Base-by-base conservation (phyloP, 2,797 vertebrate species). In the Poeciliopsis paucimaculata region DNA sequence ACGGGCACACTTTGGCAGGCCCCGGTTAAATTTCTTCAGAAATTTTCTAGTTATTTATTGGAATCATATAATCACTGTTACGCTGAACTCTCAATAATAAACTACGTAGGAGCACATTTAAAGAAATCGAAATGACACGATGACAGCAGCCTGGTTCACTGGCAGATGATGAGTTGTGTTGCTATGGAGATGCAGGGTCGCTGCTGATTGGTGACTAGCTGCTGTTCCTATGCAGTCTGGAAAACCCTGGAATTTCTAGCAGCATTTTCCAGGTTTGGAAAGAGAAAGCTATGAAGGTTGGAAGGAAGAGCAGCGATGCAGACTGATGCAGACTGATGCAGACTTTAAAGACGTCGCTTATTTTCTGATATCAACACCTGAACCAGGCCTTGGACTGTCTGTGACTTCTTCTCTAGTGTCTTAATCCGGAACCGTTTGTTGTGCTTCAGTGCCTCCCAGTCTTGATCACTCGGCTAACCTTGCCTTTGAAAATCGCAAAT, bases 401-500 rank as follows among this genome's bases (percentile, higher is more conserved):
- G 18, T 16, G 57, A 81, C 31, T 53, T 46, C 34, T 41, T 66
- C 66, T 26, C 2, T 7, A 78, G 28, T 57, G 82, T 74, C 77
- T 83, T 45, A 31, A 11, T 51, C 28, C 28, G 71, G 10, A 15
- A 46, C 53, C 36, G 72, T 47, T 55, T 43, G 15, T 26, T n/a
- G 77, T 76, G 41, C 39, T 57, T 68, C 57, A 6, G 0, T 20
- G 43, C 68, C 26, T 73, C 49, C 55, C 23, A n/a, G 20, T 80
- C 36, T 72, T 85, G 72, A 87, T 78, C 77, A 86, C 72, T 66
- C 4, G 55, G 55, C 43, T 26, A 71, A 87, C 87, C 89, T 91
- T 88, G 89, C 80, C 53, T 84, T 80, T 87, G 73, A 90, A 87
- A 86, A 87, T 82, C 85, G 85, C 88, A 85, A 84, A 92, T 79